These are phyloP conservation scores for Plutella xylostella DNA, from an alignment of 2,888 invertebrate genomes.

Conservation along the genomic window DNA sequence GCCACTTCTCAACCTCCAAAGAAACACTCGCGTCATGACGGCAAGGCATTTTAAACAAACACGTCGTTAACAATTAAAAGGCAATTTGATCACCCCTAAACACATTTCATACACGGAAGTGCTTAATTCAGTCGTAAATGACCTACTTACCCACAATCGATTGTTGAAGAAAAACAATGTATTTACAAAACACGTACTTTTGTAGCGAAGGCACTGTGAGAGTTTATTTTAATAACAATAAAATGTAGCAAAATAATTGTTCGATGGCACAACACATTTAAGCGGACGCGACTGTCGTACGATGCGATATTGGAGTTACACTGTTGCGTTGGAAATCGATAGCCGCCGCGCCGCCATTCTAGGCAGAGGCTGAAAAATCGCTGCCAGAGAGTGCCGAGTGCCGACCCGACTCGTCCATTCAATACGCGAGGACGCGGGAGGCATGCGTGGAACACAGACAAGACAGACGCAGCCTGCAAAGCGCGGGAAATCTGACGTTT, in stretches of 20 bases:
- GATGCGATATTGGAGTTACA: slow-evolving; percentile 36
- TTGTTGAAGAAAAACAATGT: slow-evolving; percentile 21
- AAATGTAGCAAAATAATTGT: slow-evolving; percentile 30
- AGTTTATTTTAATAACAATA: slow-evolving; percentile 18
- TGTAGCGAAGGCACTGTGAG: slow-evolving; percentile 45
- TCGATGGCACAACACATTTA: slow-evolving; percentile 36
- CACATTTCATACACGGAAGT: neutral
- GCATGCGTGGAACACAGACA: slow-evolving; percentile 47
- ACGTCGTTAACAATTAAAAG: neutral
- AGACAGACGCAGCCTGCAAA: slow-evolving; percentile 23
- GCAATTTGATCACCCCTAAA: neutral
- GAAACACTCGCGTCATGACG: slow-evolving; percentile 13
- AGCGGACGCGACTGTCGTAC: slow-evolving; percentile 25
- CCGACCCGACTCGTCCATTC: slow-evolving; percentile 34
- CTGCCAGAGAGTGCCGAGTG: slow-evolving; percentile 15
- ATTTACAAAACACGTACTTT: slow-evolving; percentile 25
- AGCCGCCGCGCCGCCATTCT: slow-evolving; percentile 32
- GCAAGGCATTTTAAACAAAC: neutral
- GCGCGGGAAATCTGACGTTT: slow-evolving; percentile 58
- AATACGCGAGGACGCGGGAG: slow-evolving; percentile 40
- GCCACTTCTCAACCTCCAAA: slow-evolving; percentile 39
- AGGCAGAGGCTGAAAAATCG: slow-evolving; percentile 32
- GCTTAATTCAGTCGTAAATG: slow-evolving; percentile 11
- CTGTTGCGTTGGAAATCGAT: slow-evolving; percentile 54
- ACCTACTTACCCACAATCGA: slow-evolving; percentile 37